These are phyloP conservation scores for Liasis olivaceus DNA, from an alignment of 2,797 vertebrate genomes.

Conservation along the genomic window DNA sequence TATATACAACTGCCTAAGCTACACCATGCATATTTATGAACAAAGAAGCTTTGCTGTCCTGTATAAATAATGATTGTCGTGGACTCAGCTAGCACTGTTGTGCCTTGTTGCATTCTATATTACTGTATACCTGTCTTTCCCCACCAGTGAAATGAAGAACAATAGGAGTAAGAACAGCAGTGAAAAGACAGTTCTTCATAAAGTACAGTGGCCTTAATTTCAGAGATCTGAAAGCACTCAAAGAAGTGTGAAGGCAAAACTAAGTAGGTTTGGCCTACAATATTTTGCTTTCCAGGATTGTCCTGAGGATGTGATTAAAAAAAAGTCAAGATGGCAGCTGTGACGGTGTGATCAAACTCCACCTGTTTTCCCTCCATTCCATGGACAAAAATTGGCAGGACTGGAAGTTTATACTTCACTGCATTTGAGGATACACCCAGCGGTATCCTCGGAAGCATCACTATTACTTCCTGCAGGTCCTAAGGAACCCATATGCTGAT, in stretches of 20 bases:
- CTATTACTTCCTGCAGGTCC: not conserved
- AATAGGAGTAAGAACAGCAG: not conserved
- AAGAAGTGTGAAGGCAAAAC: not conserved
- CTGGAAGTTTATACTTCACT: not conserved
- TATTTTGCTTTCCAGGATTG: not conserved
- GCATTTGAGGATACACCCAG: not conserved
- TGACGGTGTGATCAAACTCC: not conserved
- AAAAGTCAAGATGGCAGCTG: not conserved
- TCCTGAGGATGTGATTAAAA: not conserved
- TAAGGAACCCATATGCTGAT: not conserved
- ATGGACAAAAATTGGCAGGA: not conserved
- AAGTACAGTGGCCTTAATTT: not conserved
- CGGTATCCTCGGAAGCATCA: not conserved
- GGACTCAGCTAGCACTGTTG: not conserved
- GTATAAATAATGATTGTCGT: not conserved
- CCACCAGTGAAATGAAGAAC: not conserved
- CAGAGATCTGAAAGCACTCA: not conserved
- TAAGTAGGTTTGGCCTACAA: not conserved
- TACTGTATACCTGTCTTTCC: not conserved
- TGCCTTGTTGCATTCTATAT: accelerated
- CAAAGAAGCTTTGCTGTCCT: not conserved
- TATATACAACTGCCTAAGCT: not conserved
- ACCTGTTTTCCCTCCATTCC: not conserved
- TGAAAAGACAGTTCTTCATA: not conserved
- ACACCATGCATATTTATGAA: not conserved